phyloP scores from a whole-genome alignment of 2,797 vertebrate genomes.

The Pseudochirops cupreus region DNA sequence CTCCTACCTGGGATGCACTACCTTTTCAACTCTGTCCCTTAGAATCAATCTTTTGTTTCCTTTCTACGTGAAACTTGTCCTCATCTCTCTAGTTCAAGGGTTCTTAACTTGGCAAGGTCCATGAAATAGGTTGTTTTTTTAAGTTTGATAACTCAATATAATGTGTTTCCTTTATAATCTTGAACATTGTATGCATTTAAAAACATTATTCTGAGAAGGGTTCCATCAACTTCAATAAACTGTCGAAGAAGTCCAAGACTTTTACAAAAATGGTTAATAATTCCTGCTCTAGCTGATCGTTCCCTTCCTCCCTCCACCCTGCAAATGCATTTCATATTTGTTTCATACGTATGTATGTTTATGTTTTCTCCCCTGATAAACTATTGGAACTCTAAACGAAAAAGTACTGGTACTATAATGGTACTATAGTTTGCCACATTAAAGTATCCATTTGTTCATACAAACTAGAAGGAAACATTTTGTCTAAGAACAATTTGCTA shows the following conservation, averaged over 20 bases:
- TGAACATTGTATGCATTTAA: neutral
- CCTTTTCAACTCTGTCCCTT: neutral
- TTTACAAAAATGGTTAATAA: neutral
- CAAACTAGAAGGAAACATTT: neutral
- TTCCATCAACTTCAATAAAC: neutral
- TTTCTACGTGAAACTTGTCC: neutral
- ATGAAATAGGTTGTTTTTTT: neutral
- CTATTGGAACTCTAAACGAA: neutral
- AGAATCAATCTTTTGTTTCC: neutral
- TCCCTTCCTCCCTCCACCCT: neutral
- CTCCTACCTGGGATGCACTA: neutral
- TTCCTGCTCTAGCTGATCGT: neutral
- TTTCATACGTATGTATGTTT: neutral
- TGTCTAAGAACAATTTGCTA: neutral
- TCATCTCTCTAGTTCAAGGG: neutral
- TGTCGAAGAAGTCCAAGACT: neutral
- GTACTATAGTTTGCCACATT: neutral
- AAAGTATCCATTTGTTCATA: neutral
- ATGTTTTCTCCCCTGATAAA: neutral
- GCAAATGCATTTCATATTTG: neutral
- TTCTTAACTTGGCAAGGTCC: neutral
- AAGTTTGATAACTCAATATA: neutral
- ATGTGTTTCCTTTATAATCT: neutral
- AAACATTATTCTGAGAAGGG: neutral
- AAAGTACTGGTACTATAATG: neutral